Evolutionary conservation across 92 coral and sea anemone species (phyloP).

Genomic region (Epizoanthus rinbou): DNA sequence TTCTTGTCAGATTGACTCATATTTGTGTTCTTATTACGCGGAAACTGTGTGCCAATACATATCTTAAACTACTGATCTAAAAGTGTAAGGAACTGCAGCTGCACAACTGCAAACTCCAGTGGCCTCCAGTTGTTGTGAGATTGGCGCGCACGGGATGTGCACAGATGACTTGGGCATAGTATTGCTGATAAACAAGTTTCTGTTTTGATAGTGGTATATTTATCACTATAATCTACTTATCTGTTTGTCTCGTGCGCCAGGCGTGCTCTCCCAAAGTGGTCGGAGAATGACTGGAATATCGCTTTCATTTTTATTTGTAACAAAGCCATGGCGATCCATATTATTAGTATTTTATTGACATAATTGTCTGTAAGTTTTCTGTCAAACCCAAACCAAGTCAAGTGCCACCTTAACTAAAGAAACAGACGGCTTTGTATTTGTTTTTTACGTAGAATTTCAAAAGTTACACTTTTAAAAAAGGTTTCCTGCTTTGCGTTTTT

Average conservation of each 20-base stretch:
- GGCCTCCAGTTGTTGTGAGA: neutral
- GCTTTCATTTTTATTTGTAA: neutral
- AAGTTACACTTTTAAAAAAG: neutral
- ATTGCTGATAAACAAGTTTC: slow-evolving; percentile 18
- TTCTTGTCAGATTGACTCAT: too few species aligned
- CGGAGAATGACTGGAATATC: neutral
- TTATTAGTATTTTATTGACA: neutral
- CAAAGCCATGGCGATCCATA: neutral
- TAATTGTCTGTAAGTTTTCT: slow-evolving; percentile 1
- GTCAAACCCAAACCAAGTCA: slow-evolving; percentile 5
- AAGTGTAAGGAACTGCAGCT: too few species aligned
- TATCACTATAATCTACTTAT: slow-evolving; percentile 30
- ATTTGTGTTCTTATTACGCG: too few species aligned
- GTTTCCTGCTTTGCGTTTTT: slow-evolving; percentile 8
- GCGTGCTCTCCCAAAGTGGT: slow-evolving; percentile 33
- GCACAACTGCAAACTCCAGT: too few species aligned
- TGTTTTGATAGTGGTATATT: slow-evolving; percentile 10
- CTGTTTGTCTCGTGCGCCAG: slow-evolving; percentile 27
- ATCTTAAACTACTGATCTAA: too few species aligned
- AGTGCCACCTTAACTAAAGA: too few species aligned
- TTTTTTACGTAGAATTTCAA: too few species aligned
- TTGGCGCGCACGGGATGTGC: neutral
- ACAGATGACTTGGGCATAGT: slow-evolving; percentile 9
- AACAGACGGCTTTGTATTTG: too few species aligned
- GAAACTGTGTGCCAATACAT: too few species aligned